Evolutionary conservation across 2,888 invertebrate genomes (phyloP), one percentile per base, ranked within the genome.

Genomic region (Actias luna): DNA sequence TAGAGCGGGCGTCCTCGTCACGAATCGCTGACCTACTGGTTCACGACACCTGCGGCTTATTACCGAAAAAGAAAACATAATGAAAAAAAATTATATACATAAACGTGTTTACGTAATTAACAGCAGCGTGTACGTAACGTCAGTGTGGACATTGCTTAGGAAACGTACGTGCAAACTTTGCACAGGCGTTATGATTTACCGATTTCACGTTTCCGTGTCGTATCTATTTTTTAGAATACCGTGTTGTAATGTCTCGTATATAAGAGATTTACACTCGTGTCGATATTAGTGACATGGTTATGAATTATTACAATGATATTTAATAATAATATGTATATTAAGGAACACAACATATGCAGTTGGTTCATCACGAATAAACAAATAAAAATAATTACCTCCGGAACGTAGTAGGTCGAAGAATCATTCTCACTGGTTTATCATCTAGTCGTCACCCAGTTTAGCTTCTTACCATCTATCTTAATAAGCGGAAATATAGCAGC

Each of bases 1-100:
- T 69, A 65, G 66, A 78, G 77, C 71, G 65, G 80, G 65, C 74
- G 85, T 77, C 86, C 85, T 86, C 79, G 84, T 75, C 77, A 76
- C 74, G 69, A 76, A 72, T 70, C 70, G 76, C 77, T 80, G 83
- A 81, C 78, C 78, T 70, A 73, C 67, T 72, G 68, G 68, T 76
- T 66, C 66, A 69, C 62, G 69, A 65, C 74, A 76, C 73, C 76
- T 76, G 71, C 64, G 65, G 60, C 63, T 64, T 63, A 63, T 67
- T 63, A 61, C 62, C 68, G 62, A 68, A 69, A 73, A 39, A 16
- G 8, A 42, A 42, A 36, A 36, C 8, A n/a, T n/a, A n/a, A n/a
- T n/a, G 35, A 35, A 4, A 36, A 36, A 36, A 69, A 64, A 60
- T 68, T 65, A 39, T n/a, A n/a, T n/a, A 42, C 4, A 18, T 65